Evolutionary conservation across 2,797 vertebrate species (phyloP), one percentile per base, ranked within the genome.

Genomic region (Hippoglossus hippoglossus): DNA sequence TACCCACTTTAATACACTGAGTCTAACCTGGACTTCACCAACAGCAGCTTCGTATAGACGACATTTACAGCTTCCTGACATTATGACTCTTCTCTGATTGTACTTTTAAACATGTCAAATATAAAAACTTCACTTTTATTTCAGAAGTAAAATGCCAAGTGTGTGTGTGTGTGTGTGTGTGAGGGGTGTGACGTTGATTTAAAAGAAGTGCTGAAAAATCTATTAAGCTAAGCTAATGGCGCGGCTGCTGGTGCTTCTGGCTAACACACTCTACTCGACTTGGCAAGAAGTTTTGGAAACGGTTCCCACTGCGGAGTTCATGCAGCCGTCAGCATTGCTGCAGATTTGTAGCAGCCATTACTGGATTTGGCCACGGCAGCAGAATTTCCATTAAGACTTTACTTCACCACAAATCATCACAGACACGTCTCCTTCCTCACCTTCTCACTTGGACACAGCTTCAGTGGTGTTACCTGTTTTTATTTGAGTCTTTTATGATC

Each of bases 331-430:
- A 59, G 56, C 52, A 36, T 53, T 57, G 24, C 36, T 78, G 52
- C 54, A 55, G 63, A 41, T 70, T 67, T 71, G 47, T 59, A 51
- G 66, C 49, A 22, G 15, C 63, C 47, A 53, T 73, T 61, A 59
- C 39, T 36, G 67, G 39, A 39, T 67, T 62, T 63, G 73, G 28
- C 22, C 31, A 19, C 46, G 8, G 53, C 57, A 26, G 55, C 53
- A 67, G 50, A 21, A 55, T 66, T 75, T 75, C 31, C 28, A 72
- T 79, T 66, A 72, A 49, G 39, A 60, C 25, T 73, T 66, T 9
- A 25, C 28, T 44, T 51, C 9, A 36, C 6, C 66, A 26, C 31
- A 76, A 60, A 75, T 75, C 50, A 36, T 56, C 15, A 68, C 57
- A 68, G 57, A 8, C 11, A 6, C 5, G 3, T 25, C 36, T 62